These are phyloP conservation scores for Taurulus bubalis DNA, from an alignment of 2,113 vertebrate species.

Conservation along the genomic window DNA sequence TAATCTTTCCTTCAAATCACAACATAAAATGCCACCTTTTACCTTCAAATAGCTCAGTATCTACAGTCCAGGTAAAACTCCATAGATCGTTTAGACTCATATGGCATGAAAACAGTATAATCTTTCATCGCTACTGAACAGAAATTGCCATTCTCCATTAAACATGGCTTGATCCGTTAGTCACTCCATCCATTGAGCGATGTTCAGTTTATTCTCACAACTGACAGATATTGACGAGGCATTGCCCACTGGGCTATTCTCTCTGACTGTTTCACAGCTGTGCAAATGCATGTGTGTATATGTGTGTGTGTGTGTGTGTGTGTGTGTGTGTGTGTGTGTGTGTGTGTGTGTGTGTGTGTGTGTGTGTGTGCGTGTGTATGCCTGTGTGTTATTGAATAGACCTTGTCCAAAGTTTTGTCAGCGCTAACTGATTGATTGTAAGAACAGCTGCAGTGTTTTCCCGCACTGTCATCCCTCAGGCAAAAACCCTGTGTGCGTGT, in stretches of 20 bases:
- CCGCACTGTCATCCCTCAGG: constrained; percentile 22
- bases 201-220: constrained; percentile 48
- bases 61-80: neutral
- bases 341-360: neutral
- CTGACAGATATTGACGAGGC: constrained; percentile 59
- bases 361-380: neutral
- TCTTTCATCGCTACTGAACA: neutral
- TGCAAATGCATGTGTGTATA: neutral
- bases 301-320: neutral
- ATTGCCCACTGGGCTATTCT: constrained; percentile 26
- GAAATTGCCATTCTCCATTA: constrained; percentile 22
- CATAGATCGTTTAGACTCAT: neutral
- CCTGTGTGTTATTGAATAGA: constrained; percentile 34
- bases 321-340: neutral
- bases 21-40: neutral
- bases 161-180: constrained; percentile 28
- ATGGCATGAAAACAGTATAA: neutral
- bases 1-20: neutral
- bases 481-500: neutral
- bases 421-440: constrained; percentile 53
- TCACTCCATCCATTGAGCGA: constrained; percentile 24
- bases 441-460: constrained; percentile 35
- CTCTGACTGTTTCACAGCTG: constrained; percentile 1
- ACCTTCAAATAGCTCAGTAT: neutral
- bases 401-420: constrained; percentile 56